Conservation (phyloP, 2,888 invertebrate species). For the Octodonta nipae region DNA sequence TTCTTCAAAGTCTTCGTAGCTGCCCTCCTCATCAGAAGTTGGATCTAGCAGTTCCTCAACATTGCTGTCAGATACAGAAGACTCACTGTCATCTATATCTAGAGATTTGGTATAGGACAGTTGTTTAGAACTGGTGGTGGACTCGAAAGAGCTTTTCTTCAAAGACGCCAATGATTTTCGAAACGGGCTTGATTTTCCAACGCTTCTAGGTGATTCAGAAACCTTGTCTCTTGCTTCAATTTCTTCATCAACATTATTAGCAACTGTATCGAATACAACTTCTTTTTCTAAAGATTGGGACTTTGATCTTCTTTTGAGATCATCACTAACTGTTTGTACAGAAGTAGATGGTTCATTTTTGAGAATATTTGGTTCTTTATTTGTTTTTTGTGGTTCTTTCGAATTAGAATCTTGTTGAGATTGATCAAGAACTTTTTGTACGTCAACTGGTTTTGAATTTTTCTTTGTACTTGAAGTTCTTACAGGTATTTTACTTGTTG, state of each 20-base stretch:
- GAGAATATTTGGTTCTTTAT: too few species aligned
- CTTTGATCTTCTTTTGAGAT: not conserved
- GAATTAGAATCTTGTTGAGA: too few species aligned
- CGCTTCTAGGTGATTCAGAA: constrained; percentile 6
- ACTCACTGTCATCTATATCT: constrained; percentile 32
- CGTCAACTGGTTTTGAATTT: constrained; percentile 3
- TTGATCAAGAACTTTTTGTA: too few species aligned
- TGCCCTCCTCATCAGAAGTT: constrained; percentile 25
- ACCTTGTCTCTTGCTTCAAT: constrained; percentile 18
- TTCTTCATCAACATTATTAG: constrained; percentile 6
- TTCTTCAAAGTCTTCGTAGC: constrained; percentile 27
- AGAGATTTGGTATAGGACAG: constrained; percentile 34
- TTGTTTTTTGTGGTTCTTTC: too few species aligned
- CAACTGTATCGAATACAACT: not conserved
- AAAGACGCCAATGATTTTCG: constrained; percentile 7
- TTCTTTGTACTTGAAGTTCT: constrained; percentile 11
- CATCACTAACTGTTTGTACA: too few species aligned
- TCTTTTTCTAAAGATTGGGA: not conserved
- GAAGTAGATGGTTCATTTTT: too few species aligned
- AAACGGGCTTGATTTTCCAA: not conserved
- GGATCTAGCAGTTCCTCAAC: constrained; percentile 32
- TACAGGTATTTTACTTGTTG: constrained; percentile 27
- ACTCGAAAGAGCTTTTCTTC: constrained; percentile 29
- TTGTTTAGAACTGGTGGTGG: constrained; percentile 30
- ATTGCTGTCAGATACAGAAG: constrained; percentile 35